Conservation (phyloP, 2,888 invertebrate genomes). For the Sminthurides aquaticus region DNA sequence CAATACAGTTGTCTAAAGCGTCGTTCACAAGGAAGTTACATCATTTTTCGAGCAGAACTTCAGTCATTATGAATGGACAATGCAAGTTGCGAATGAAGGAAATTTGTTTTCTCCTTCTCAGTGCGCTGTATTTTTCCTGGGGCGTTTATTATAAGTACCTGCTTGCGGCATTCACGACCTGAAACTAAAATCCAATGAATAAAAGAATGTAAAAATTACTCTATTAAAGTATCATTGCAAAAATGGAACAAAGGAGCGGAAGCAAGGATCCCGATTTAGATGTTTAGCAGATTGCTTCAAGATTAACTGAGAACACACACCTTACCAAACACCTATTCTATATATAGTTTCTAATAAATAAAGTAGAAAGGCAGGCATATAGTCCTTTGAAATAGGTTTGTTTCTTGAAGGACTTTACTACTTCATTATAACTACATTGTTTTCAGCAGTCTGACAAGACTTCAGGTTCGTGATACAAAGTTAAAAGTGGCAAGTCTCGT, state of each 20-base stretch:
- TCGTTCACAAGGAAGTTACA: background rate
- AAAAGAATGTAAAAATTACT: background rate
- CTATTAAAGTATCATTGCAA: background rate
- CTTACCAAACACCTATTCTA: too few species aligned
- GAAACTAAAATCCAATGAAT: background rate
- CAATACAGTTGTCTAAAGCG: too few species aligned
- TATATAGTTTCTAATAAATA: too few species aligned
- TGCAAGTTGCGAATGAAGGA: background rate
- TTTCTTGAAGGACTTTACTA: too few species aligned
- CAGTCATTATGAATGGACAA: background rate
- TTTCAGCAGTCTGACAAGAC: background rate
- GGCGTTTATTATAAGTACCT: background rate
- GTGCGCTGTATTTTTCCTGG: background rate
- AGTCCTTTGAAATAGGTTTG: too few species aligned
- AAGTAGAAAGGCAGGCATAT: too few species aligned
- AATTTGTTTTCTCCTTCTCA: background rate
- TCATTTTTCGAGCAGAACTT: background rate
- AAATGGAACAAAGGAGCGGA: background rate
- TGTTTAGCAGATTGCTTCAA: too few species aligned
- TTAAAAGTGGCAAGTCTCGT: background rate
- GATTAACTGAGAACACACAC: too few species aligned
- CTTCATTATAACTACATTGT: too few species aligned
- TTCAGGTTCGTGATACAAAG: background rate
- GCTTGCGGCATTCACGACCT: background rate
- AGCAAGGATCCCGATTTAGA: too few species aligned